These are phyloP conservation scores for Nanorana parkeri DNA, from an alignment of 2,113 vertebrate species.

Conservation along the genomic window DNA sequence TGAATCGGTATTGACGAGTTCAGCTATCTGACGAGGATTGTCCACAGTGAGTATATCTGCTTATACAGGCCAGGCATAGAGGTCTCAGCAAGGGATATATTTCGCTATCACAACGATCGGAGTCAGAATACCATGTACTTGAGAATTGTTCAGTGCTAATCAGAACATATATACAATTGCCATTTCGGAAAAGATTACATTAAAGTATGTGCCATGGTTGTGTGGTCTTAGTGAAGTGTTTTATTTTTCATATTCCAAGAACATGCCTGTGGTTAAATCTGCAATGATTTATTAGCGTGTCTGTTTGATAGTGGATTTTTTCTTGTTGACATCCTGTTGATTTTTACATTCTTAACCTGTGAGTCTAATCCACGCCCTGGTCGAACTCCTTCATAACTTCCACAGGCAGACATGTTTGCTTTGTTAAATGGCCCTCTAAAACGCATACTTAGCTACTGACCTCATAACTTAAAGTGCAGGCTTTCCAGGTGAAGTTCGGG, in stretches of 20 bases:
- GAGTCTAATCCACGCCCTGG: neutral
- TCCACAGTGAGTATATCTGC: no score
- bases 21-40: no score
- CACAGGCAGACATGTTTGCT: neutral
- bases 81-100: no score
- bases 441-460: slow-evolving; percentile 1
- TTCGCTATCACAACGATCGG: no score
- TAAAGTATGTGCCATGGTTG: neutral
- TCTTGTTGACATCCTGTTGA: neutral
- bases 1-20: no score
- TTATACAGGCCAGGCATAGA: no score
- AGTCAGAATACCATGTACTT: no score
- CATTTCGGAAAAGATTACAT: neutral
- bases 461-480: slow-evolving; percentile 3
- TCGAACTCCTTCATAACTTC: neutral
- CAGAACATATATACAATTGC: neutral
- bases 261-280: no score
- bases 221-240: neutral
- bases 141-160: neutral
- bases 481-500: neutral
- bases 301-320: neutral
- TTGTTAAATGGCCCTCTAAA: neutral
- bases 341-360: slow-evolving; percentile 41
- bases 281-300: no score
- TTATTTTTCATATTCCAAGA: neutral